Conservation (phyloP, 2,113 vertebrate species). For the Nansenia antarctica region DNA sequence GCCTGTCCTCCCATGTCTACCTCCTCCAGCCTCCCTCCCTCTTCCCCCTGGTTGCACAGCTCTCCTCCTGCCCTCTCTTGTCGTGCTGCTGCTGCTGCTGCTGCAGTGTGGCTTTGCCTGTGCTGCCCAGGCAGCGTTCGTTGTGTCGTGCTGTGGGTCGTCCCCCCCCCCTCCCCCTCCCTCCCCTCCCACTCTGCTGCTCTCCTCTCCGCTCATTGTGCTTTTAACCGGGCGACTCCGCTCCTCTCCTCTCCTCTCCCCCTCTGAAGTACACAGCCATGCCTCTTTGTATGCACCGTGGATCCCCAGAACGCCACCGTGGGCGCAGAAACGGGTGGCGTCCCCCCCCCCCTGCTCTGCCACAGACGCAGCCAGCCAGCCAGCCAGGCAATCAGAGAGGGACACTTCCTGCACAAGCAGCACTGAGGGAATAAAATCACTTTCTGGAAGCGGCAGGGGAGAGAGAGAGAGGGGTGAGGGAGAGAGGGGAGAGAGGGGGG, state of each 20-base stretch:
- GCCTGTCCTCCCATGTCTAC: too few relatives aligned
- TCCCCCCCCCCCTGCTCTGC: too few relatives aligned
- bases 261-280: neutral
- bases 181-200: neutral
- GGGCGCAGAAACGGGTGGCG: neutral
- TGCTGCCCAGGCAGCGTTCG: neutral
- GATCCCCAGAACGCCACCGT: neutral
- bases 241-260: neutral
- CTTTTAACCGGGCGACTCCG: neutral
- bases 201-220: neutral
- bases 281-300: slow-evolving; percentile 1
- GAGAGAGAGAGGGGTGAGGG: neutral
- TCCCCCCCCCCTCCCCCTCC: neutral
- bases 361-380: neutral
- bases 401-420: neutral
- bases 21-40: too few relatives aligned
- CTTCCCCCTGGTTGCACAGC: too few relatives aligned
- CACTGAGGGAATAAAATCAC: neutral
- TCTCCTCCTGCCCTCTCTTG: too few relatives aligned
- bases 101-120: neutral
- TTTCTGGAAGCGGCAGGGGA: neutral
- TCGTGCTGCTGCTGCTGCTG: slow-evolving; percentile 28
- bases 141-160: neutral
- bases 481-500: neutral
- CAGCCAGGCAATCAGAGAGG: slow-evolving; percentile 2